Evolutionary conservation across 2,797 vertebrate species (phyloP), one percentile per base, ranked within the genome.

Genomic region (Channallabes apus): DNA sequence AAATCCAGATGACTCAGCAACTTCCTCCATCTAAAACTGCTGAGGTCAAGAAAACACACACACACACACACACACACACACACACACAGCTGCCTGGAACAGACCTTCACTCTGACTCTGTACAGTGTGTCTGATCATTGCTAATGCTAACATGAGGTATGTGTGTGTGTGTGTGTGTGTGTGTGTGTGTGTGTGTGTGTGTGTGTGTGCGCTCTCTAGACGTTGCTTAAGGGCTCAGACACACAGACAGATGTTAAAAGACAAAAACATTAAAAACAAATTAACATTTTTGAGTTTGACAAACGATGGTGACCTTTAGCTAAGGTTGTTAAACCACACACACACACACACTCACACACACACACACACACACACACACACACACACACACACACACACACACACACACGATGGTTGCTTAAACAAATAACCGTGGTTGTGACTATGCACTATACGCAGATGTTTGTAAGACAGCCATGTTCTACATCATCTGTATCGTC

Each of bases 281-380:
- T 64, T 51, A 72, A 79, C 65, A 84, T 68, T n/a, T 65, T 72
- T 56, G 59, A 14, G 68, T 85, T 85, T 85, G 84, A 80, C 68
- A 85, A 85, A 85, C 56, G 77, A 62, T 79, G 41, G 80, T 83
- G 76, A 17, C 77, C 76, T 76, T 87, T 56, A 22, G 20, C 38
- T 64, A 24, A 69, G 22, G 38, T 79, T 64, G 79, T 86, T 67
- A 83, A 64, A 71, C 6, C 56, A 2, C 29, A 4, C 73, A 32
- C 73, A 32, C 18, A 24, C 29, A 38, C 76, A 61, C 56, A 61
- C 75, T 38, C 76, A 15, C 56, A 15, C 75, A 78, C 75, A 35
- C 73, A 77, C 73, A 32, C 29, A 69, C 67, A 69, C 17, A 22
- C 29, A 18, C 24, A 27, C 62, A 29, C n/a, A 15, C n/a, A 29